These are phyloP conservation scores for Cephus rjabovi DNA, from an alignment of 2,888 invertebrate genomes.

Conservation along the genomic window DNA sequence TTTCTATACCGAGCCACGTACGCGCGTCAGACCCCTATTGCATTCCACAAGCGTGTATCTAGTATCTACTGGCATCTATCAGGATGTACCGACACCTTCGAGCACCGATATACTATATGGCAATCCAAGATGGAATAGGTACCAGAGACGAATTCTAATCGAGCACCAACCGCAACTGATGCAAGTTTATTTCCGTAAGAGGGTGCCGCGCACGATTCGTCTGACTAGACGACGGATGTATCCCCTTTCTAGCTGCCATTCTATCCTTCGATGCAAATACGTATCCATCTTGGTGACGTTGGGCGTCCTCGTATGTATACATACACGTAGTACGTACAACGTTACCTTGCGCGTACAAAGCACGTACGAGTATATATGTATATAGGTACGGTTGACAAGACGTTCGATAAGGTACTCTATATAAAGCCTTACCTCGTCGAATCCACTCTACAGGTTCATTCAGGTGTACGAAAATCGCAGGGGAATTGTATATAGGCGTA, in stretches of 20 bases:
- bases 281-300: background rate
- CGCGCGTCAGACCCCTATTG: background rate
- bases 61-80: background rate
- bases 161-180: constrained; percentile 29
- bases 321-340: background rate
- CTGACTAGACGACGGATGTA: background rate
- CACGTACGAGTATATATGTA: background rate
- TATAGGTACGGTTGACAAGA: background rate
- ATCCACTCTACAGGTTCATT: background rate
- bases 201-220: background rate
- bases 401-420: background rate
- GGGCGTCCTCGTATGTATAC: background rate
- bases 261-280: background rate
- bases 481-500: background rate
- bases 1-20: background rate
- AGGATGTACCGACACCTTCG: background rate
- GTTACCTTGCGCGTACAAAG: background rate
- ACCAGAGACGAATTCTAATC: constrained; percentile 25
- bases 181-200: constrained; percentile 27
- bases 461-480: background rate
- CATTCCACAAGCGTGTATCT: background rate
- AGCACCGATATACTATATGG: background rate
- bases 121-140: background rate
- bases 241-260: background rate
- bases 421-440: background rate